Percentiles rank a stretch among this genome's conserved stretches.
These are phyloP conservation scores for Brachionus rotundiformis DNA, from an alignment of 1,140 invertebrate genomes.

Conservation along the genomic window DNA sequence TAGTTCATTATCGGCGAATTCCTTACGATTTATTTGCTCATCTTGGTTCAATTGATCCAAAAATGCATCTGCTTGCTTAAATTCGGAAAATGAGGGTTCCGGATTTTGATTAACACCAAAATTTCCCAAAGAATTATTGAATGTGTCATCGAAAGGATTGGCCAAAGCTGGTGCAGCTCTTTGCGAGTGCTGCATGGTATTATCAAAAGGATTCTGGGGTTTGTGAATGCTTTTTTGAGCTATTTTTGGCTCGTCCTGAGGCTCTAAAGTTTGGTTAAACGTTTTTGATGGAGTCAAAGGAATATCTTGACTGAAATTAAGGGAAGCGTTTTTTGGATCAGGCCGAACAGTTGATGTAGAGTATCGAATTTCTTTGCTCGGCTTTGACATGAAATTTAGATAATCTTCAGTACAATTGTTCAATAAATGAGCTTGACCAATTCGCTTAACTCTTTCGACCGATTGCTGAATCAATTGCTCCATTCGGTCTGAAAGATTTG, in stretches of 20 bases:
- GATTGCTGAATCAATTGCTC: conserved; percentile 18
- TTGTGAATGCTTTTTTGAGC: neutral
- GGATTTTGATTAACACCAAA: neutral
- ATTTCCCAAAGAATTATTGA: conserved; percentile 1
- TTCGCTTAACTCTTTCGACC: conserved; percentile 31
- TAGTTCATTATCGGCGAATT: conserved; percentile 35
- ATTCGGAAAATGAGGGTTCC: neutral
- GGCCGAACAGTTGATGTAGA: conserved; percentile 16
- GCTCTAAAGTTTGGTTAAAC: neutral
- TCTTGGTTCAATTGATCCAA: conserved; percentile 11
- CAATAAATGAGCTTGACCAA: conserved; percentile 20
- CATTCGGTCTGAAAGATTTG: neutral
- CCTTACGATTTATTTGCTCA: conserved; percentile 21
- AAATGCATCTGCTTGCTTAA: conserved; percentile 23
- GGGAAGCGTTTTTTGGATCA: neutral
- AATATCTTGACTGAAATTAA: neutral
- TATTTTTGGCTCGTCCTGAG: conserved; percentile 9
- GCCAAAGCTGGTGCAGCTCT: neutral
- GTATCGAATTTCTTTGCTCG: neutral
- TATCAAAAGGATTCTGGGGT: neutral
- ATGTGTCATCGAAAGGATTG: conserved; percentile 1
- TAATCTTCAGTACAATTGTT: conserved; percentile 6
- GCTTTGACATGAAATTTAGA: neutral
- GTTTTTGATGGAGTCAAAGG: conserved; percentile 23
- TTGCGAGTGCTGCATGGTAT: neutral